Evolutionary conservation across 2,113 vertebrate genomes (phyloP).

Genomic region (Platysteira castanea): DNA sequence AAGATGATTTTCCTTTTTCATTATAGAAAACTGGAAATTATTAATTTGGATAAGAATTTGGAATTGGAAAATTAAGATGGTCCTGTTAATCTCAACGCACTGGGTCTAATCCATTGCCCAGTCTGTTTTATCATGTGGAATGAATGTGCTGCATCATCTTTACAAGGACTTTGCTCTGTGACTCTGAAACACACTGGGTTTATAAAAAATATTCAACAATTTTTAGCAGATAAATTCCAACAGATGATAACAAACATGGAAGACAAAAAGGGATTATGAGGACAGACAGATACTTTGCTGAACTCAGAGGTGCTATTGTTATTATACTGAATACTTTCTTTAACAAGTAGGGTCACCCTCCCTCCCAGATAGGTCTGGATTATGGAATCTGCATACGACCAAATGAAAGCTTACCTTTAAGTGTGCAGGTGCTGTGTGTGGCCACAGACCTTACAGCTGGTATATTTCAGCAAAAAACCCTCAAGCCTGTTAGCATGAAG

Average conservation of each 20-base stretch:
- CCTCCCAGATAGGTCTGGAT: background rate
- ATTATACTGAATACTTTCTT: background rate
- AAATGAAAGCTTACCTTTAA: background rate
- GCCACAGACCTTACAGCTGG: background rate
- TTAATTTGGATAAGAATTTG: background rate
- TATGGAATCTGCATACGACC: background rate
- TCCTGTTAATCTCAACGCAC: background rate
- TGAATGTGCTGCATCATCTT: rapidly evolving
- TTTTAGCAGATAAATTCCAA: background rate
- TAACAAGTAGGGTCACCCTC: background rate
- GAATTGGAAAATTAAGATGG: background rate
- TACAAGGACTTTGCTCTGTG: background rate
- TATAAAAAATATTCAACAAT: background rate
- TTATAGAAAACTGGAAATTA: background rate
- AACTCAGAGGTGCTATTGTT: background rate
- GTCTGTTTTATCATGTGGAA: background rate
- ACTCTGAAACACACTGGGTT: background rate
- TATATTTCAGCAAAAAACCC: background rate
- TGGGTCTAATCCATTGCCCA: background rate
- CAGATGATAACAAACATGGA: background rate
- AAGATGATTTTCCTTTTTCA: background rate
- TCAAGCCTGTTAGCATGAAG: background rate
- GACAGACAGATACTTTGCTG: background rate
- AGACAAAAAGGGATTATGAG: background rate
- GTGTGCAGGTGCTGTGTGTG: background rate